Conservation (phyloP, 2,888 invertebrate species). For the Diachrysia chrysitis region DNA sequence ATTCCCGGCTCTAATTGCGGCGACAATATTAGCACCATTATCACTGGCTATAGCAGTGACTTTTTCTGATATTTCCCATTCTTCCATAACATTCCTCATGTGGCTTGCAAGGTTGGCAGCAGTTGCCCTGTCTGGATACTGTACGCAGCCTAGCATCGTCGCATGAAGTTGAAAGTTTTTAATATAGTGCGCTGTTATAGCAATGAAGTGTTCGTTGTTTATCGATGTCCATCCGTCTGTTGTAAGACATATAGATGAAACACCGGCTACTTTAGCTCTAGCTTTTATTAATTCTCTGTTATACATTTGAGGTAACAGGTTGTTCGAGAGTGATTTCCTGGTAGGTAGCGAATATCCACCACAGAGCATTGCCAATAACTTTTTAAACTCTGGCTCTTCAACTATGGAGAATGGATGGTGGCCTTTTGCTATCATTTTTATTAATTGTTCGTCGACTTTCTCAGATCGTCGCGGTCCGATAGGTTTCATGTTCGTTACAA, state of each 20-base stretch:
- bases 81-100: not conserved
- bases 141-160: not conserved
- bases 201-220: constrained; percentile 33
- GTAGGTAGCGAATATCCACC: not conserved
- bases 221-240: constrained; percentile 44
- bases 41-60: constrained; percentile 37
- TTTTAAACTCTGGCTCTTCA: constrained; percentile 8
- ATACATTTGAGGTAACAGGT: not conserved
- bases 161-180: not conserved
- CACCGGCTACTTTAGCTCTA: not conserved
- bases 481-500: constrained; percentile 2
- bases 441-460: constrained; percentile 8
- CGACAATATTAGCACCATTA: constrained; percentile 38
- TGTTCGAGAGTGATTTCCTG: not conserved
- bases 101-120: not conserved
- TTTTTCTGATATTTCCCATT: constrained; percentile 25
- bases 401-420: too few relatives aligned
- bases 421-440: too few relatives aligned
- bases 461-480: not conserved
- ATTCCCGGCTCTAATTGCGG: constrained; percentile 21
- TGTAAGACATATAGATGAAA: too few relatives aligned
- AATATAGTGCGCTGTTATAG: constrained; percentile 40
- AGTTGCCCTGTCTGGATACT: not conserved
- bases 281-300: not conserved
- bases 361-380: constrained; percentile 6